Base-by-base conservation (phyloP, 1,140 invertebrate genomes). In the Caenorhabditis briggsae region DNA sequence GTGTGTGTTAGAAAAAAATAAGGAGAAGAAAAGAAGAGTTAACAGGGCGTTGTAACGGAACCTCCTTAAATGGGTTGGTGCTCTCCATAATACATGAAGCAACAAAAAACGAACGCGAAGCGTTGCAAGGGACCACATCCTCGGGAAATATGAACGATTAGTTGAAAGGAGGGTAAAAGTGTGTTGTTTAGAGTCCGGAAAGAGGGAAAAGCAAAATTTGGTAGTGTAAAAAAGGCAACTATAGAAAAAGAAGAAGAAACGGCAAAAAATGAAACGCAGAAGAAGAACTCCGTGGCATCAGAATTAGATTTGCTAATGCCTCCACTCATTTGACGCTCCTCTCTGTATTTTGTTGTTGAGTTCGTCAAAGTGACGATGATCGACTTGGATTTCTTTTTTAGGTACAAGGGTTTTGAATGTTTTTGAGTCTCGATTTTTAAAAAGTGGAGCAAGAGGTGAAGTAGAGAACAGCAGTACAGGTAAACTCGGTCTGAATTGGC, bases 241-340 rank as follows among this genome's bases (percentile, higher is more conserved):
- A 33, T 33, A n/a, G 8, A 78, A 50, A n/a, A 78, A 78, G 46
- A 50, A 53, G 70, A 78, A 78, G 70, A 78, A 33, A 46, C 46
- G 9, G 46, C 7, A 53, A 53, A 50, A 78, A 78, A 78, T 78
- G 70, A 78, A 78, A 78, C 70, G 70, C 70, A 78, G 70, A 48
- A 78, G 61, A 65, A 65, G 70, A 78, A 78, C 70, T 53, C 70
- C 70, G 70, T 33, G 70, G 46, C 70, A 78, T 78, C 70, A 78
- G 46, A 78, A 78, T 78, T 78, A 78, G 70, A 78, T 78, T 78
- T 78, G n/a, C 70, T 78, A 78, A 78, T 78, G 70, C 46, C 70
- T 78, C 41, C 70, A 70, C 64, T 70, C 64, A 78, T 78, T 50
- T 78, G 70, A 46, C 46, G 70, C 46, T 33, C 33, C 33, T 33